These are phyloP conservation scores for Cosmia pyralina DNA, from an alignment of 2,888 invertebrate species.

Conservation along the genomic window DNA sequence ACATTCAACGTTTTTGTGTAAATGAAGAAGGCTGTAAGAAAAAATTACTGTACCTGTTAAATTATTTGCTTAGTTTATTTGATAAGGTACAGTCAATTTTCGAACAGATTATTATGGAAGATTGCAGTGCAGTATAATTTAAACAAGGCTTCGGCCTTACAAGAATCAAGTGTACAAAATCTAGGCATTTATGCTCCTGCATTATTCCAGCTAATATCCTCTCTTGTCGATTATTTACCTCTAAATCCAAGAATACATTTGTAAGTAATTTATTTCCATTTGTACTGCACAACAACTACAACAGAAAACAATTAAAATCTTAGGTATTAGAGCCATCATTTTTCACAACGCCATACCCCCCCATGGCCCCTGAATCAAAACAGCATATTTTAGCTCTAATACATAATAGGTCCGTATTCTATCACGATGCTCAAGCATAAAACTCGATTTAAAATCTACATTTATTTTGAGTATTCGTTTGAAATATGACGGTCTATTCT, in stretches of 20 bases:
- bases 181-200: not conserved
- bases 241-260: no score
- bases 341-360: not conserved
- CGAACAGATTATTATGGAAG: not conserved
- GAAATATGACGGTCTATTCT: not conserved
- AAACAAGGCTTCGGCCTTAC: not conserved
- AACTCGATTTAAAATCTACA: not conserved
- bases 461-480: slow-evolving; percentile 3
- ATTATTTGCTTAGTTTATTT: not conserved
- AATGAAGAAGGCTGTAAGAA: not conserved
- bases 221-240: no score
- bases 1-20: slow-evolving; percentile 6
- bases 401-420: not conserved
- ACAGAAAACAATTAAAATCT: not conserved
- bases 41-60: not conserved
- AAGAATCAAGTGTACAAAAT: not conserved
- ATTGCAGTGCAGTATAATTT: not conserved
- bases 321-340: slow-evolving; percentile 14
- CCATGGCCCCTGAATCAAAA: not conserved
- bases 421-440: not conserved
- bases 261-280: not conserved
- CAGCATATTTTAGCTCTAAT: slow-evolving; percentile 13
- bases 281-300: slow-evolving; percentile 11
- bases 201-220: not conserved
- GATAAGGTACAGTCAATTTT: not conserved